Evolutionary conservation across 2,113 vertebrate species (phyloP).

Genomic region (Condylura cristata): DNA sequence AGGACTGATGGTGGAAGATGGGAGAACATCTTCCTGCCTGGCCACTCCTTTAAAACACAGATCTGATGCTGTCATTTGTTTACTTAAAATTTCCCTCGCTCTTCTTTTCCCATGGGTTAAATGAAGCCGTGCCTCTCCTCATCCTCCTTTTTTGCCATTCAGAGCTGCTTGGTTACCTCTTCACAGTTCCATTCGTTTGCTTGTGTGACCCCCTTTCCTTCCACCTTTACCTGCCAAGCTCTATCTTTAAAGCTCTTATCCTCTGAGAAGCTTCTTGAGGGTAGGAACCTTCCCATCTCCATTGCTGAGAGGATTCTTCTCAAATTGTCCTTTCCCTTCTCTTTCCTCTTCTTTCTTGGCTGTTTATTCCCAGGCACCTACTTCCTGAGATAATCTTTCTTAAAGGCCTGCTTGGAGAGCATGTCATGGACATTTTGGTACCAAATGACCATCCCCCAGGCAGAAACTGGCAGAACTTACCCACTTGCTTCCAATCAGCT

Average conservation of each 20-base stretch:
- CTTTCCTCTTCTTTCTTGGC: neutral
- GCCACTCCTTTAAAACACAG: constrained; percentile 68
- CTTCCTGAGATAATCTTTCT: constrained; percentile 23
- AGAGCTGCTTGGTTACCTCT: neutral
- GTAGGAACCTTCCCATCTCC: neutral
- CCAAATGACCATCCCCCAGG: neutral
- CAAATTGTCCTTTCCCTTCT: neutral
- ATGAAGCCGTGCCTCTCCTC: neutral
- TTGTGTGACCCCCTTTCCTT: neutral
- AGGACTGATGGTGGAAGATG: constrained; percentile 2
- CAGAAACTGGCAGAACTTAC: neutral
- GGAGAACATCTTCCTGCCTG: constrained; percentile 53
- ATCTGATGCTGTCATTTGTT: constrained; percentile 72
- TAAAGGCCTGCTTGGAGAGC: constrained; percentile 7
- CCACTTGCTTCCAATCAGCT: neutral
- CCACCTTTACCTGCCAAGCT: neutral
- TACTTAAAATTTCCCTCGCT: constrained; percentile 59
- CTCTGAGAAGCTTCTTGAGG: constrained; percentile 23
- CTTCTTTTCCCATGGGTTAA: constrained; percentile 47
- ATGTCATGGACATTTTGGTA: neutral
- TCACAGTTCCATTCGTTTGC: neutral
- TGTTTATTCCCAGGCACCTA: neutral
- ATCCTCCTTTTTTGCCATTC: neutral
- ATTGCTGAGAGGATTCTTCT: neutral
- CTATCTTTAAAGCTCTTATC: neutral